A percentile compares a stretch with the other conserved stretches of the same genome.
phyloP scores from a whole-genome alignment of 35 echinoderm and acorn worm species.

The Apostichopus californicus region DNA sequence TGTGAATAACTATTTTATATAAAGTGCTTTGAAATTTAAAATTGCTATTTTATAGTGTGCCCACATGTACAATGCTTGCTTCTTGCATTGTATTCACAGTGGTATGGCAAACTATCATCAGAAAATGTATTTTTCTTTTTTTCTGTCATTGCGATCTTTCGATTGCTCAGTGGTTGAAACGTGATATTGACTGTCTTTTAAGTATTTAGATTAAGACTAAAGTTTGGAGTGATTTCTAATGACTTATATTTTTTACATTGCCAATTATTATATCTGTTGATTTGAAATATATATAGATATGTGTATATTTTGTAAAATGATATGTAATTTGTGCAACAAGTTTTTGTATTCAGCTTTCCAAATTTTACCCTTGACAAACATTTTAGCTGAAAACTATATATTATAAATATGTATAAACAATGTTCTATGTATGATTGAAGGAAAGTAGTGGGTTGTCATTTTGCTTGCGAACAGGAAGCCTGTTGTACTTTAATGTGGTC shows the following conservation, averaged over 20 bases:
- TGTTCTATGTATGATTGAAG: not conserved
- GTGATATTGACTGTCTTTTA: too few species aligned
- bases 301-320: conserved; percentile 46
- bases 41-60: too few species aligned
- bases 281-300: conserved; percentile 46
- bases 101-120: too few species aligned
- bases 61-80: too few species aligned
- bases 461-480: not conserved
- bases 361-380: not conserved
- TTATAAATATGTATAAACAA: conserved; percentile 14
- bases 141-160: too few species aligned
- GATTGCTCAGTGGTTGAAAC: too few species aligned
- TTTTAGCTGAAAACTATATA: not conserved
- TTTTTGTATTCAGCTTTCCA: conserved; percentile 15
- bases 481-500: not conserved
- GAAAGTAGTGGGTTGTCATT: not conserved
- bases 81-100: too few species aligned
- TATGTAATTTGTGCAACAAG: conserved; percentile 42
- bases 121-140: too few species aligned
- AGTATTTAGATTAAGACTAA: too few species aligned
- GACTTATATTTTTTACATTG: conserved; percentile 45
- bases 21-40: too few species aligned
- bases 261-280: conserved; percentile 6
- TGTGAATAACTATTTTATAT: too few species aligned
- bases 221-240: not conserved